These are phyloP conservation scores for Boulengerochromis microlepis DNA, from an alignment of 2,113 vertebrate genomes.

Conservation along the genomic window DNA sequence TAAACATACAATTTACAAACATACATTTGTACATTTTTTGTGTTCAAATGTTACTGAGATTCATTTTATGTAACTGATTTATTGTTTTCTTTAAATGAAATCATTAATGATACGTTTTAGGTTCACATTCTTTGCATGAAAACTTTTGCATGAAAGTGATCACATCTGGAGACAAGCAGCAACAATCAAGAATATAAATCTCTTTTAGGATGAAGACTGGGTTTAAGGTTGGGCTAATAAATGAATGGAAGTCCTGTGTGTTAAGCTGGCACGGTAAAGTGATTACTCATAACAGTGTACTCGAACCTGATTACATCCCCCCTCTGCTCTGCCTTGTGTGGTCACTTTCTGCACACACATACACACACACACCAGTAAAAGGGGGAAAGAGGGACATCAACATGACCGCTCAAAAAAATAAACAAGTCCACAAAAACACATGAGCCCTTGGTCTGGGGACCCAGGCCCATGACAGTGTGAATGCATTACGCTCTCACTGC, in stretches of 20 bases:
- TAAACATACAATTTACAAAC: background rate
- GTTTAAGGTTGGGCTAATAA: background rate
- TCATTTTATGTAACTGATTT: background rate
- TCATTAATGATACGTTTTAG: background rate
- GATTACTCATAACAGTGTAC: background rate
- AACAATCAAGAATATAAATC: background rate
- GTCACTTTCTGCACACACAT: background rate
- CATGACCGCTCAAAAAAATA: background rate
- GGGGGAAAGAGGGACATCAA: background rate
- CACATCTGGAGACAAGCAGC: background rate
- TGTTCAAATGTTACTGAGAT: background rate
- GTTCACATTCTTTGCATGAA: background rate
- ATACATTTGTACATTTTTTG: background rate
- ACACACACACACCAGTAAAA: background rate
- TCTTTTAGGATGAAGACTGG: background rate
- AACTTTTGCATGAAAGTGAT: background rate
- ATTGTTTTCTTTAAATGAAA: background rate
- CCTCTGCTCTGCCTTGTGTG: background rate
- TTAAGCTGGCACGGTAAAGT: background rate
- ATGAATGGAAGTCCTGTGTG: background rate
- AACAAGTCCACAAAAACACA: background rate
- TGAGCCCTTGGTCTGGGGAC: background rate
- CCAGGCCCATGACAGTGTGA: background rate
- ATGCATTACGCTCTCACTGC: background rate
- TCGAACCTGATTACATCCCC: background rate